Percentiles rank a stretch among this genome's conserved stretches.
Conservation (phyloP, 2,888 invertebrate genomes). For the Trissolcus brochymenae region DNA sequence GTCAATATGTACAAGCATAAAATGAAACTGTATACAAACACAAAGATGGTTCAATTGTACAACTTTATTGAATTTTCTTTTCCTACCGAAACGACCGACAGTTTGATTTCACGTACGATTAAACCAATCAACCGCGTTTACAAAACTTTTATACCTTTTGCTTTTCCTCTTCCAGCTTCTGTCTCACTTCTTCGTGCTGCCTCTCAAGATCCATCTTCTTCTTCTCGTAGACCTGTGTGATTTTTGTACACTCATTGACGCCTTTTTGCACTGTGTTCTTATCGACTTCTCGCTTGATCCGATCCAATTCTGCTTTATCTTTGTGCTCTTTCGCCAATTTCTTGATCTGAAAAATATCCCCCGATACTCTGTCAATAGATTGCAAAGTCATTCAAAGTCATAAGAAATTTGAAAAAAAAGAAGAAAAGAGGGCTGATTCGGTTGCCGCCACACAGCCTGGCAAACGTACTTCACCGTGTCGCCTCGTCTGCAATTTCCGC, state of each 20-base stretch:
- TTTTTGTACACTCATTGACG: conserved; percentile 90
- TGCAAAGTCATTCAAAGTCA: no score
- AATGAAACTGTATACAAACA: no score
- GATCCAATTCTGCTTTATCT: conserved; percentile 92
- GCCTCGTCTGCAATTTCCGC: conserved; percentile 87
- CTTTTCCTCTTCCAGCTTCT: conserved; percentile 82
- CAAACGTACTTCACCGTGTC: conserved; percentile 84
- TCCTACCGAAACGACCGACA: no score
- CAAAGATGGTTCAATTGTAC: no score
- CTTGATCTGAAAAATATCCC: conserved; percentile 79
- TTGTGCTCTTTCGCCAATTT: conserved; percentile 90
- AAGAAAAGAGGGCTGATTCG: no score
- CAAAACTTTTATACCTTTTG: conserved; percentile 77
- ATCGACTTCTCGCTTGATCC: conserved; percentile 90
- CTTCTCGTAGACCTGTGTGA: conserved; percentile 86
- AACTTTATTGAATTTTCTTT: no score
- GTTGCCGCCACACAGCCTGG: background rate
- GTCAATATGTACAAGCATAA: no score
- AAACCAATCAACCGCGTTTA: background rate
- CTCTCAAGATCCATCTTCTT: conserved; percentile 86
- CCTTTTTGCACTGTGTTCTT: conserved; percentile 90
- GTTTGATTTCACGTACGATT: background rate
- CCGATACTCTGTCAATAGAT: no score
- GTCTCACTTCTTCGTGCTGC: conserved; percentile 86
- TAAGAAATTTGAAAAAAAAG: no score